These are phyloP conservation scores for Menidia beryllina DNA, from an alignment of 2,113 vertebrate genomes.

Conservation along the genomic window DNA sequence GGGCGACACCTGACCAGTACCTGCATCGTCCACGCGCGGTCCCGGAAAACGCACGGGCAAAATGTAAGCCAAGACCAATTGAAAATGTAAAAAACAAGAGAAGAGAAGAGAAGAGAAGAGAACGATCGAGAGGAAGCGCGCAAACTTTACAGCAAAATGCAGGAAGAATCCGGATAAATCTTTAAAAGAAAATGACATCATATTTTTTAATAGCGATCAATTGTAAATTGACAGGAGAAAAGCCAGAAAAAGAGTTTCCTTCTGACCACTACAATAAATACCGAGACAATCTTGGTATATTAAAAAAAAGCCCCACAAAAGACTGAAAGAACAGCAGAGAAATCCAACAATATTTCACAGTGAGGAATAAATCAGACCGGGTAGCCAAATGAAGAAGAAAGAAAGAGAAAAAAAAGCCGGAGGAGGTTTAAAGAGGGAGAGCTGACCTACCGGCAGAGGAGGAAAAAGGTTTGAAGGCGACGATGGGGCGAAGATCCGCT, in stretches of 20 bases:
- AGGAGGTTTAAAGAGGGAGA: neutral
- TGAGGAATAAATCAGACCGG: neutral
- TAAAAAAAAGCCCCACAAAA: constrained; percentile 25
- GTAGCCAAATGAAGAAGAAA: neutral
- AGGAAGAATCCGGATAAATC: neutral
- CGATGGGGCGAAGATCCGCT: constrained; percentile 5
- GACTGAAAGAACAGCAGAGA: constrained; percentile 17
- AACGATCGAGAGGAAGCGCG: no score
- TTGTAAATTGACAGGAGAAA: constrained; percentile 19
- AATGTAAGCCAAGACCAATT: constrained; percentile 16
- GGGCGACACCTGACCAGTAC: constrained; percentile 4
- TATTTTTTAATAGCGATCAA: no score
- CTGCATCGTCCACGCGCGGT: neutral
- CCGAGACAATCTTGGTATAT: no score
- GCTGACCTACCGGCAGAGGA: constrained; percentile 46
- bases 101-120: no score
- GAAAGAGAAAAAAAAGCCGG: neutral
- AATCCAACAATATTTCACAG: constrained; percentile 21
- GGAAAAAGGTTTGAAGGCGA: constrained; percentile 39
- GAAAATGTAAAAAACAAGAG: neutral
- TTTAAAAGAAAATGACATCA: neutral
- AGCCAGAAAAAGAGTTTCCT: constrained; percentile 1
- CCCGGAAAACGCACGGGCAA: constrained; percentile 6
- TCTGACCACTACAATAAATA: constrained; percentile 9
- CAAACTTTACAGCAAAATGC: constrained; percentile 19